These are phyloP conservation scores for Cerceris ruficornis DNA, from an alignment of 2,888 invertebrate genomes.

Conservation along the genomic window DNA sequence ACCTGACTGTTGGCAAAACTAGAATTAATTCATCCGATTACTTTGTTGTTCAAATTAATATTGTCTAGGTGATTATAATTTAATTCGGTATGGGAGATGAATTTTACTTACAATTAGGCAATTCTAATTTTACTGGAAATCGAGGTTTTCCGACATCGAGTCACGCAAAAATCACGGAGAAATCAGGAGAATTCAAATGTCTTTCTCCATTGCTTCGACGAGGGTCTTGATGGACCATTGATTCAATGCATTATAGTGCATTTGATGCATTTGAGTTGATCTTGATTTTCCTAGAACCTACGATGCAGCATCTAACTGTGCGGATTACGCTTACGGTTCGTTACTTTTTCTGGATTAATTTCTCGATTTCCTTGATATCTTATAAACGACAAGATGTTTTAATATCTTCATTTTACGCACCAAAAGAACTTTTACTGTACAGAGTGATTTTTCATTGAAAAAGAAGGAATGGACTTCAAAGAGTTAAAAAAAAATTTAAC, in stretches of 20 bases:
- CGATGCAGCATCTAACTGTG: constrained; percentile 5
- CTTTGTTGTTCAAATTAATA: too few relatives aligned
- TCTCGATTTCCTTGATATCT: constrained; percentile 12
- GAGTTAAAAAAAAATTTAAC: constrained; percentile 17
- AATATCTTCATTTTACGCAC: constrained; percentile 5
- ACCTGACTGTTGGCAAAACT: too few relatives aligned
- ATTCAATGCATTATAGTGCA: not conserved
- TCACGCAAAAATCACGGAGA: not conserved
- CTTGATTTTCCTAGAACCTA: constrained; percentile 1
- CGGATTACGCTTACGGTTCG: constrained; percentile 30
- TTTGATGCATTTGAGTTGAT: constrained; percentile 16
- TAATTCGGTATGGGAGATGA: too few relatives aligned
- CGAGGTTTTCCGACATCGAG: not conserved
- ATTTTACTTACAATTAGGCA: too few relatives aligned
- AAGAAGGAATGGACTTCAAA: not conserved
- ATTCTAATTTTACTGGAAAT: not conserved
- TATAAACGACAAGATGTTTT: constrained; percentile 1
- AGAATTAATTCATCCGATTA: too few relatives aligned
- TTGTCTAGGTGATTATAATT: too few relatives aligned
- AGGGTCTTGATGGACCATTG: not conserved
- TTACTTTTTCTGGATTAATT: constrained; percentile 23
- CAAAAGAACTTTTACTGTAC: constrained; percentile 2
- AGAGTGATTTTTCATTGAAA: constrained; percentile 23
- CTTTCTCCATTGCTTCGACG: not conserved
- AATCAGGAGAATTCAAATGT: not conserved